Conservation (phyloP, 1,140 invertebrate species). For the Drosophila auraria region DNA sequence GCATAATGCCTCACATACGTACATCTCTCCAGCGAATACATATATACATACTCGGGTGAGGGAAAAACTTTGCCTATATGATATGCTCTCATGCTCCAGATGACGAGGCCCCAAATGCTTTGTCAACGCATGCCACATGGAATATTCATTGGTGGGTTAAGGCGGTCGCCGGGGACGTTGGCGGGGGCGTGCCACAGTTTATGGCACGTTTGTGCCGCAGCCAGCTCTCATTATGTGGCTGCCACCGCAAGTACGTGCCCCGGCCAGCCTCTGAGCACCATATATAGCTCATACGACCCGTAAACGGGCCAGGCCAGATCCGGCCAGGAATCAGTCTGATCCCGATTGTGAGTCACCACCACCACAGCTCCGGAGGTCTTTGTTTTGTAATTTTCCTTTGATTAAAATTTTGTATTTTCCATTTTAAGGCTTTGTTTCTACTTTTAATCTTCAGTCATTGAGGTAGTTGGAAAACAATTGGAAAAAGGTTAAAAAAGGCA, state of each 20-base stretch:
- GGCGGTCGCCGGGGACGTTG: background rate
- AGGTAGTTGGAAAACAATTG: constrained; percentile 10
- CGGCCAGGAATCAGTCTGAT: constrained; percentile 20
- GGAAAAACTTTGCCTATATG: constrained; percentile 56
- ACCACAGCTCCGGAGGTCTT: constrained; percentile 6
- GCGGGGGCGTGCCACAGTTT: constrained; percentile 44
- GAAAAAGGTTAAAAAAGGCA: background rate
- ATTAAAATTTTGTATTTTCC: constrained; percentile 55
- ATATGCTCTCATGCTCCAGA: constrained; percentile 72
- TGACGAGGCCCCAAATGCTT: constrained; percentile 61
- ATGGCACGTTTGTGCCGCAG: constrained; percentile 59
- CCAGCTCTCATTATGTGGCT: constrained; percentile 42
- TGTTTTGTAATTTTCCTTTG: constrained; percentile 74
- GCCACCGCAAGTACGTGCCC: constrained; percentile 45
- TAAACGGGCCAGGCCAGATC: constrained; percentile 23
- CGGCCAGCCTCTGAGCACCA: constrained; percentile 45
- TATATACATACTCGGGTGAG: background rate
- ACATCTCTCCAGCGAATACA: constrained; percentile 8
- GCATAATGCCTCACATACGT: constrained; percentile 21
- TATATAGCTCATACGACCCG: constrained; percentile 21
- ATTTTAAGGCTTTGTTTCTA: background rate
- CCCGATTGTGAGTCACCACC: constrained; percentile 26
- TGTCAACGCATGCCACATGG: constrained; percentile 65
- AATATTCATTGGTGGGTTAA: constrained; percentile 36
- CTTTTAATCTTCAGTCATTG: constrained; percentile 30